These are phyloP conservation scores for Orestias chungarensis DNA, from an alignment of 2,797 vertebrate genomes.

Conservation along the genomic window DNA sequence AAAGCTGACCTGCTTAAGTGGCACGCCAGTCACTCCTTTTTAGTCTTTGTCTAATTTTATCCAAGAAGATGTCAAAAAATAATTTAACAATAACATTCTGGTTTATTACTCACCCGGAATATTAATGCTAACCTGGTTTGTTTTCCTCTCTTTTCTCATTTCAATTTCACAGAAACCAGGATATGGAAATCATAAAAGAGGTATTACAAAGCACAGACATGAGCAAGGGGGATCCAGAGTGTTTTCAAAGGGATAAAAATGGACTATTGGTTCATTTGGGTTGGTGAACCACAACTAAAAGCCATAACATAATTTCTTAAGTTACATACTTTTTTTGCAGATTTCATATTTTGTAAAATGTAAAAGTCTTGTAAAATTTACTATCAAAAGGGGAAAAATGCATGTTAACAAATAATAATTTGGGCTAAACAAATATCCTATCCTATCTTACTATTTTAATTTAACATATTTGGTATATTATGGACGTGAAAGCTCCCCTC, in stretches of 20 bases:
- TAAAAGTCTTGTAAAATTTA: not conserved
- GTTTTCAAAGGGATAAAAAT: not conserved
- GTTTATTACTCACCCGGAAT: not conserved
- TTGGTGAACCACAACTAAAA: not conserved
- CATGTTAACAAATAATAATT: not conserved
- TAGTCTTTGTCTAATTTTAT: conserved; percentile 51
- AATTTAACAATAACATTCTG: not conserved
- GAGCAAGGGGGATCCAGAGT: not conserved
- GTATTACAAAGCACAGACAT: conserved; percentile 43
- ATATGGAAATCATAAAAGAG: conserved; percentile 77
- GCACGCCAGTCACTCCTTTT: conserved; percentile 39
- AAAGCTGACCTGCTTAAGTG: conserved; percentile 49
- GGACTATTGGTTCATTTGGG: not conserved
- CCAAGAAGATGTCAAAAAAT: conserved; percentile 17
- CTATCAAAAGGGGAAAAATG: not conserved
- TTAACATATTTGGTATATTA: too few species aligned
- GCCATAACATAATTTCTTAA: not conserved
- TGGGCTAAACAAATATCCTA: not conserved
- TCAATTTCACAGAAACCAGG: conserved; percentile 61
- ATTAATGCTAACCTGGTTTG: conserved; percentile 16
- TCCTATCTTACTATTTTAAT: too few species aligned
- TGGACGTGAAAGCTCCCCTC: not conserved
- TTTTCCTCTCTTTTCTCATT: conserved; percentile 3
- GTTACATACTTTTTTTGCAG: not conserved
- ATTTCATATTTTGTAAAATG: too few species aligned